Base-by-base conservation (phyloP, 2,888 invertebrate genomes). In the Cancer borealis region DNA sequence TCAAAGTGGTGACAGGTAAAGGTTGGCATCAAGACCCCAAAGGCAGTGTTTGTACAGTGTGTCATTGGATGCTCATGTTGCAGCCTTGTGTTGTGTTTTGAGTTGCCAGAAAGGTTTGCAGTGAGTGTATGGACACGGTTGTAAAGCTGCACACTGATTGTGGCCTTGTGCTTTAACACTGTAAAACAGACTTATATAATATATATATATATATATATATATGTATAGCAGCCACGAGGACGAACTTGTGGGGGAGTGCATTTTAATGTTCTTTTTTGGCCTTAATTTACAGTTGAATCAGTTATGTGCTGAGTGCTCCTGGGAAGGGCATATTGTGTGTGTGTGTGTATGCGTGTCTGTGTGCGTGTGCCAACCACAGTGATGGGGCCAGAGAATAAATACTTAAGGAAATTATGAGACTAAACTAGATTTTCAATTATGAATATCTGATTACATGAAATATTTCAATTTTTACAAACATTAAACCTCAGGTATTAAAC, bases 51-150 rank as follows among this genome's bases (percentile, higher is more conserved):
- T 26, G n/a, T 73, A 26, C 26, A 26, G 73, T 73, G 73, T n/a
- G 73, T 73, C n/a, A 26, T 73, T 26, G 26, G n/a, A 26, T 73
- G 73, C 73, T 73, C 26, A 10, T 73, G 73, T 73, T 73, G 66
- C 66, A 73, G 66, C 66, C n/a, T 21, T 73, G 66, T 73, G 66
- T 73, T 73, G 73, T 73, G n/a, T 73, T 73, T 73, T 73, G 4
- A 26, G 5, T 73, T 8, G 26, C n/a, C 26, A 73, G 26, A 26
- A 73, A 10, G 26, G 21, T 6, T 73, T 73, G 21, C n/a, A 26
- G 73, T 73, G 73, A 73, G 2, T 73, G 66, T 39, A 39, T 39
- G 0, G 39, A 39, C 39, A 39, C 39, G 39, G 39, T 39, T 39
- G 39, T 39, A 39, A 39, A 39, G 21, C 21, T 26, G 73, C 73